Evolutionary conservation across 2,797 vertebrate genomes (phyloP), one percentile per base, ranked within the genome.

Genomic region (Enteromius anoplus): DNA sequence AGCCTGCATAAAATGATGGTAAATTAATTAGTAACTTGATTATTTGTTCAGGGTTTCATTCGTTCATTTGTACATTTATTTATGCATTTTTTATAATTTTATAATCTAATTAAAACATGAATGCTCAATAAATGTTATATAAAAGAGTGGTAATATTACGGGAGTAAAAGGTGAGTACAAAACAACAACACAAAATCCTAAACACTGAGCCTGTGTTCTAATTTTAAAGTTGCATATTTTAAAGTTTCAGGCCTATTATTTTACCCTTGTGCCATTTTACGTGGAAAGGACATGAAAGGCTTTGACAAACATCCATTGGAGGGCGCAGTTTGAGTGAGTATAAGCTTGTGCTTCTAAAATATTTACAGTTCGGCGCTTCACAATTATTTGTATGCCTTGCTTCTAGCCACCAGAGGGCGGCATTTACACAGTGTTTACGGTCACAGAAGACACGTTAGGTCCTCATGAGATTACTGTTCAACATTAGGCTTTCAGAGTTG

Each of bases 341-440:
- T 12, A 32, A 32, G 37, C 40, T 42, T 64, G 4, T 3, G 2
- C 58, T 9, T 75, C 53, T 75, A 7, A 76, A 45, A 26, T 42
- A 14, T 29, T 26, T 4, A 47, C 7, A 1, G 14, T 15, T 17
- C 21, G 1, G 5, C n/a, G 3, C 15, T 49, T n/a, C 21, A 40
- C 11, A 55, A 8, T 15, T 75, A 55, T 15, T 14, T 49, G 71
- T 75, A 26, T 15, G 1, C 53, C 14, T 29, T 21, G n/a, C 14
- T 66, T 82, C n/a, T 42, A 11, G 32, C 62, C 81, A 75, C 71
- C 42, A 82, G 81, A 82, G 49, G 49, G 62, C 62, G 17, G 7
- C n/a, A 58, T 76, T 51, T 15, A 9, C 34, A 66, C 23, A 55
- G 34, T 32, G 51, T 68, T 79, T 53, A n/a, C 7, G 17, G 12